Conservation (phyloP, 2,888 invertebrate genomes). For the Epirrhoe tristata region DNA sequence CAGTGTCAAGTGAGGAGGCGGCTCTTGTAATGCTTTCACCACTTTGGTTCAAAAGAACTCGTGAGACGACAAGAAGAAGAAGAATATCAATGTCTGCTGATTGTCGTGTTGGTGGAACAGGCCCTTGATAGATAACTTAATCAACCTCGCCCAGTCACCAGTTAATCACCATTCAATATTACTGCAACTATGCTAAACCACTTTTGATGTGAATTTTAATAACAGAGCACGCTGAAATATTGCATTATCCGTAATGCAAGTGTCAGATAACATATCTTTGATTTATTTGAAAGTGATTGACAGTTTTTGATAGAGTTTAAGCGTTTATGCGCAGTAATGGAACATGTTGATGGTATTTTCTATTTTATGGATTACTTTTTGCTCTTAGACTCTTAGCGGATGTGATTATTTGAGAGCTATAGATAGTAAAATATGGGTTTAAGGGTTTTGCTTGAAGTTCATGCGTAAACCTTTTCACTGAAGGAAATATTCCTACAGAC, state of each 20-base stretch:
- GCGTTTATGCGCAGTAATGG: slow-evolving; percentile 9
- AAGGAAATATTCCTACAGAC: neutral
- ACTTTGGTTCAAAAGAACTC: no score
- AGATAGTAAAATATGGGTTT: neutral
- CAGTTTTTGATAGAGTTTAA: slow-evolving; percentile 23
- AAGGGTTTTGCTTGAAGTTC: neutral
- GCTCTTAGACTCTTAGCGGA: slow-evolving; percentile 4
- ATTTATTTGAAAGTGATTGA: slow-evolving; percentile 21
- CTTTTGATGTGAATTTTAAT: slow-evolving; percentile 33
- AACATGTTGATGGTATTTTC: neutral
- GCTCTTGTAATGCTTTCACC: no score
- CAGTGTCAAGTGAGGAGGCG: no score
- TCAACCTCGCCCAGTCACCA: slow-evolving; percentile 11
- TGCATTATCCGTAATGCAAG: slow-evolving; percentile 21
- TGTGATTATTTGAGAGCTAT: neutral
- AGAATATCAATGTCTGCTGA: neutral
- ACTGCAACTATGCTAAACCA: slow-evolving; percentile 26
- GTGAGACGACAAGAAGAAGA: neutral
- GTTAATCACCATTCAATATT: slow-evolving; percentile 21
- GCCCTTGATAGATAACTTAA: slow-evolving; percentile 17
- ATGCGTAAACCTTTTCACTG: neutral
- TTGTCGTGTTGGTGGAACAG: slow-evolving; percentile 11
- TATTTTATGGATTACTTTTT: slow-evolving; percentile 9
- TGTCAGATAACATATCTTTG: slow-evolving; percentile 16
- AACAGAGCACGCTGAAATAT: slow-evolving; percentile 16